Conservation (phyloP, 2,888 invertebrate species). For the Catonia carolina region DNA sequence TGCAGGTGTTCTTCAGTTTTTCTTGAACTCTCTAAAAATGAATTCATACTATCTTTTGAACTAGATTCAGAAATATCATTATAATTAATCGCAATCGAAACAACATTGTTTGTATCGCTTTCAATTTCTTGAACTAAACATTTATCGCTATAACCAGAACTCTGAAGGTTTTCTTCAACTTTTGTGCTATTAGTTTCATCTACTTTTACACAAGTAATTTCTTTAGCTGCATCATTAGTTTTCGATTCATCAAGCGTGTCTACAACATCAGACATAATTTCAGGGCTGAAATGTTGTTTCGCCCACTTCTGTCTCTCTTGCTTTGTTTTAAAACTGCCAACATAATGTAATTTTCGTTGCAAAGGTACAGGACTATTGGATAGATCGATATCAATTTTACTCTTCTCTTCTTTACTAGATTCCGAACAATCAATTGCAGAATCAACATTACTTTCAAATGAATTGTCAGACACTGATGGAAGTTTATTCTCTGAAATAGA, state of each 20-base stretch:
- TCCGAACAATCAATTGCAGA: conserved; percentile 8
- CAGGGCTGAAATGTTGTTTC: conserved; percentile 21
- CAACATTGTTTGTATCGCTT: neutral
- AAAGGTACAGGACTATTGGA: conserved; percentile 4
- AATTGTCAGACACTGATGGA: conserved; percentile 1
- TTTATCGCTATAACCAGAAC: neutral
- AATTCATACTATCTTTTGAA: neutral
- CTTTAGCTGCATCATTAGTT: neutral
- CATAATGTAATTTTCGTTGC: conserved; percentile 29
- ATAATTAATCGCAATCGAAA: conserved; percentile 2
- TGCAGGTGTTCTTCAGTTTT: conserved; percentile 9
- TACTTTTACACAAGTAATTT: neutral
- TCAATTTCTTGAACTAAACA: neutral
- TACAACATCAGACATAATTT: neutral
- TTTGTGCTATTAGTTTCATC: neutral
- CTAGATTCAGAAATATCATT: neutral
- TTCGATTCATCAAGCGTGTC: neutral
- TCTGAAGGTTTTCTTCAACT: neutral
- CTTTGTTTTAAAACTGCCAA: conserved; percentile 36
- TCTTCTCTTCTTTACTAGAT: conserved; percentile 1
- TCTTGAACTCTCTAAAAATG: conserved; percentile 7
- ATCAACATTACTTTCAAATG: conserved; percentile 7
- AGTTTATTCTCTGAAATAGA: neutral
- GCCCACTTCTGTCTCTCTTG: conserved; percentile 33
- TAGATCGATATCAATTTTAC: neutral